Evolutionary conservation across 1,140 invertebrate genomes (phyloP), one percentile per base, ranked within the genome.

Genomic region (Oncopeltus fasciatus): DNA sequence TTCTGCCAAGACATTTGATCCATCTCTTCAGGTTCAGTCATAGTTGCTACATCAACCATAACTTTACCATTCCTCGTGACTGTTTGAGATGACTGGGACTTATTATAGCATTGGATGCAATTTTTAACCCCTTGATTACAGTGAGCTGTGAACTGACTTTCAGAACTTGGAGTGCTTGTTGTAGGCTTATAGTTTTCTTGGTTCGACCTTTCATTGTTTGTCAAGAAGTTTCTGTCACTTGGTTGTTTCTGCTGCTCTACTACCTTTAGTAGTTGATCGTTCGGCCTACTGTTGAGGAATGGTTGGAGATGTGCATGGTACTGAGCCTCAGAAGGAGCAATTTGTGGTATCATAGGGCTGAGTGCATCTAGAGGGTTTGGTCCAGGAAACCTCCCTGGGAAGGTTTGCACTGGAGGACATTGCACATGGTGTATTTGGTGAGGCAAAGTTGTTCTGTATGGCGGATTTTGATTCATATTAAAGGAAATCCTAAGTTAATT

Each of bases 11-110:
- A 49, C 20, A 64, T 66, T 56, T 69, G 68, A 43, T 67, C 67
- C 31, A 63, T 60, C 43, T 69, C 68, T 28, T 69, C 64, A 16
- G 76, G 75, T 69, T 78, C 77, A 5, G 77, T 78, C 77, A 78
- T 78, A 1, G 77, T 78, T 0, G 76, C 73, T 1, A 72, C 76
- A 66, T 78, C 77, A 8, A 78, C 74, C 68, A 77, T 78, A 18
- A 77, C 20, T 33, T 56, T 53, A 29, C 33, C 33, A 57, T 57
- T 57, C 3, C 28, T 57, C 16, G 26, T 57, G 1, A 28, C 18
- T 33, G 56, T 57, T 2, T n/a, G 16, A n/a, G 18, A 28, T 18
- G 26, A 2, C 21, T 53, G 49, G 1, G 49, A 18, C 14, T 53
- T 53, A 16, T 63, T 63, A 57, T 60, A 64, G 59, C 64, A 65